Conservation (phyloP, 2,888 invertebrate genomes). For the Tenthredo amoena region DNA sequence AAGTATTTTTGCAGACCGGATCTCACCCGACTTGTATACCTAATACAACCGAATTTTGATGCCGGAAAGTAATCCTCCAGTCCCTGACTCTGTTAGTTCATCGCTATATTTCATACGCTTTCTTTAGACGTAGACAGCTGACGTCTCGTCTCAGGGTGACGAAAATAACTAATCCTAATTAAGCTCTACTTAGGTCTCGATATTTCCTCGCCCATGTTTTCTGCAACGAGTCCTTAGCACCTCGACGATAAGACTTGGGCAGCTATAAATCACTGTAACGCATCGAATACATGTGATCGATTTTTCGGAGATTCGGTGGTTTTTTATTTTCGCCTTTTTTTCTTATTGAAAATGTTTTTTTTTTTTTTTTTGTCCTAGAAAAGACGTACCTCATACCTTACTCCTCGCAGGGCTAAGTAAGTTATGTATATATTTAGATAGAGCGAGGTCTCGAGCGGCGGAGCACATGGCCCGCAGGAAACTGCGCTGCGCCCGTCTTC, state of each 20-base stretch:
- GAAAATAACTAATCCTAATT: slow-evolving; percentile 63
- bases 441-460: slow-evolving; percentile 36
- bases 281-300: neutral
- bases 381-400: neutral
- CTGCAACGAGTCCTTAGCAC: slow-evolving; percentile 31
- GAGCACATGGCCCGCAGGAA: slow-evolving; percentile 52
- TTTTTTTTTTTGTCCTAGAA: neutral
- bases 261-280: neutral
- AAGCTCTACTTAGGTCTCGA: slow-evolving; percentile 59
- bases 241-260: neutral
- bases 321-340: neutral
- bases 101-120: slow-evolving; percentile 30
- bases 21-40: neutral
- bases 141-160: slow-evolving; percentile 58
- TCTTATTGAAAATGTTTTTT: neutral
- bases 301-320: neutral
- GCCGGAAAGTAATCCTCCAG: neutral
- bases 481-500: slow-evolving; percentile 49
- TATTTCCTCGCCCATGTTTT: slow-evolving; percentile 53
- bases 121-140: slow-evolving; percentile 53
- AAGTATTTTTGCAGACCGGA: neutral
- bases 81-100: neutral
- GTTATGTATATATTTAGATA: slow-evolving; percentile 52
- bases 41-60: neutral
- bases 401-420: slow-evolving; percentile 34